A percentile compares a stretch with the other conserved stretches of the same genome.
These are phyloP conservation scores for Tiliacea aurago DNA, from an alignment of 2,888 invertebrate species.

Conservation along the genomic window DNA sequence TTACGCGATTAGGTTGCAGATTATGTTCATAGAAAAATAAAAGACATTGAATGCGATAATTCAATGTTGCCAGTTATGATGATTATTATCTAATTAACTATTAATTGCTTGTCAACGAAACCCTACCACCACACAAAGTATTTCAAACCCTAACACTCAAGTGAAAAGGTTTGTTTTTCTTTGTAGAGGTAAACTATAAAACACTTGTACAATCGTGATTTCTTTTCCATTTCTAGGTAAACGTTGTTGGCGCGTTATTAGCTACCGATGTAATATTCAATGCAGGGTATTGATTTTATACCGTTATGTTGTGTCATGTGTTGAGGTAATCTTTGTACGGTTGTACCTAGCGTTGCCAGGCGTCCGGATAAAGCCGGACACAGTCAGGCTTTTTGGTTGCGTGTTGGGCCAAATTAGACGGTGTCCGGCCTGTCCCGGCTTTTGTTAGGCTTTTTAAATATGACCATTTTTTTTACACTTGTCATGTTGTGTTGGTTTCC, in stretches of 20 bases:
- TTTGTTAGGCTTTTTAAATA: too few relatives aligned
- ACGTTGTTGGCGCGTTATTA: slow-evolving; percentile 17
- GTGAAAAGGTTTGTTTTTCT: slow-evolving; percentile 1
- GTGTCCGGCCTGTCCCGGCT: too few relatives aligned
- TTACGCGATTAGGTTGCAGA: too few relatives aligned
- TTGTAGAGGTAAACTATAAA: background rate
- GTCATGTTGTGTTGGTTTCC: too few relatives aligned
- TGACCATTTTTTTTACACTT: too few relatives aligned
- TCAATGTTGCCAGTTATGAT: slow-evolving; percentile 15
- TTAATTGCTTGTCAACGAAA: slow-evolving; percentile 32
- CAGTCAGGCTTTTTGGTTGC: too few relatives aligned
- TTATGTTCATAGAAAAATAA: too few relatives aligned
- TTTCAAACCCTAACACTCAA: background rate
- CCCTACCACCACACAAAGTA: background rate
- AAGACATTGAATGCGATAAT: background rate
- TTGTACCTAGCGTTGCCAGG: too few relatives aligned
- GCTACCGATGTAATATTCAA: slow-evolving; percentile 49
- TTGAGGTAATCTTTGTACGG: background rate
- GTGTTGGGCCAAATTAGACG: too few relatives aligned
- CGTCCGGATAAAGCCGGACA: too few relatives aligned
- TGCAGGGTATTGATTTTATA: slow-evolving; percentile 47
- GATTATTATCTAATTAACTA: slow-evolving; percentile 43
- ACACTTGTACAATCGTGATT: slow-evolving; percentile 21
- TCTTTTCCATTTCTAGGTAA: slow-evolving; percentile 41
- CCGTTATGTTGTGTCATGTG: background rate